These are phyloP conservation scores for Bombus terrestris DNA, from an alignment of 1,140 invertebrate species.

Conservation along the genomic window DNA sequence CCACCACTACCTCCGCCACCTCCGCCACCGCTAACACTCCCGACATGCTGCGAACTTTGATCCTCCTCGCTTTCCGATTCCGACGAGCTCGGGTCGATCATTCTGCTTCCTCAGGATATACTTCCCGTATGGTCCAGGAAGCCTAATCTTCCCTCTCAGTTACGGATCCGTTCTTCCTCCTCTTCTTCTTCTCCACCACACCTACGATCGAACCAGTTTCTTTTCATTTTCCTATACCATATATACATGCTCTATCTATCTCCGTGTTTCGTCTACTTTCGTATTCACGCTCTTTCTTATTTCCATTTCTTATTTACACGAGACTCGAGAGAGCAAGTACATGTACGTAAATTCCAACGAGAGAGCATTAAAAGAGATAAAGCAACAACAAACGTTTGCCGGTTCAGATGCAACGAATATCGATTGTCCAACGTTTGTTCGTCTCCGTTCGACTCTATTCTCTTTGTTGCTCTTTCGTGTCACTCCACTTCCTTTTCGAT, in stretches of 20 bases:
- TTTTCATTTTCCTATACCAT: not conserved
- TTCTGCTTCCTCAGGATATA: conserved; percentile 75
- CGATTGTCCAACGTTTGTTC: conserved; percentile 49
- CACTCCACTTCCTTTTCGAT: conserved; percentile 17
- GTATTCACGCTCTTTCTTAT: not conserved
- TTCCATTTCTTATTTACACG: too few species aligned
- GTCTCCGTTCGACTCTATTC: not conserved
- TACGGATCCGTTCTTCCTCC: conserved; percentile 52
- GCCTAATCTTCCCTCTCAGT: conserved; percentile 51
- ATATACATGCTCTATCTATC: conserved; percentile 7
- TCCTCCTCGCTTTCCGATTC: conserved; percentile 95
- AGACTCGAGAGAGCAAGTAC: too few species aligned
- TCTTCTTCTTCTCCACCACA: conserved; percentile 3
- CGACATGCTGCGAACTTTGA: conserved; percentile 84
- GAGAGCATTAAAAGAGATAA: conserved; percentile 32
- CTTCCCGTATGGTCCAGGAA: conserved; percentile 38
- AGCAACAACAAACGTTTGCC: conserved; percentile 52
- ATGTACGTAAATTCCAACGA: not conserved
- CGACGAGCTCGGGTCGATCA: conserved; percentile 95
- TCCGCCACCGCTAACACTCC: conserved; percentile 69
- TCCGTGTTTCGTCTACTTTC: not conserved
- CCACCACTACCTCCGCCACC: conserved; percentile 72
- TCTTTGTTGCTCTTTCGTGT: not conserved
- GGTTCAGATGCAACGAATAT: conserved; percentile 55
- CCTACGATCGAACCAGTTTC: not conserved